These are phyloP conservation scores for Thymallus thymallus DNA, from an alignment of 2,113 vertebrate species.

Conservation along the genomic window DNA sequence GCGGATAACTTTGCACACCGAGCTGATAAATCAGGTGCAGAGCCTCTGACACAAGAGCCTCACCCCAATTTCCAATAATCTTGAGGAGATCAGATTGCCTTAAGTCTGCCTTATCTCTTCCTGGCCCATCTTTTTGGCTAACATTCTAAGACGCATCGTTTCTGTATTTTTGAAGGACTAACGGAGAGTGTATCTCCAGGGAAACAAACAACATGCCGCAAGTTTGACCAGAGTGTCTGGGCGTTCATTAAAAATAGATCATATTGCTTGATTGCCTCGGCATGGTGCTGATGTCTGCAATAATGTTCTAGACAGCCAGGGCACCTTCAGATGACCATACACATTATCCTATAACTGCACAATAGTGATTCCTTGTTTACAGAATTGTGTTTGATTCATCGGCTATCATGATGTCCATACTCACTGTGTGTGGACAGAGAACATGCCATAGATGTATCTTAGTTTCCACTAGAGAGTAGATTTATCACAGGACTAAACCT, in stretches of 20 bases:
- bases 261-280: neutral
- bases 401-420: too few species aligned
- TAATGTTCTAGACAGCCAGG: neutral
- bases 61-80: conserved; percentile 75
- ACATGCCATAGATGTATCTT: too few species aligned
- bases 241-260: neutral
- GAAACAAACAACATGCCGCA: conserved; percentile 57
- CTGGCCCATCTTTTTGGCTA: conserved; percentile 70
- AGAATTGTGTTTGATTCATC: too few species aligned
- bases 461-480: too few species aligned
- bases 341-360: too few species aligned
- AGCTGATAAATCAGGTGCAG: conserved; percentile 68
- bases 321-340: neutral
- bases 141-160: conserved; percentile 62
- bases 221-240: neutral
- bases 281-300: neutral
- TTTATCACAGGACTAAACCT: too few species aligned
- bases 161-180: conserved; percentile 66
- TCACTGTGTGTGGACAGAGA: too few species aligned
- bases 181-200: conserved; percentile 39
- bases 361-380: too few species aligned
- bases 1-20: conserved; percentile 57
- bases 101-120: conserved; percentile 67
- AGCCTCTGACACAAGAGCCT: conserved; percentile 72
- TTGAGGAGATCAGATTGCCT: conserved; percentile 62